Evolutionary conservation across 2,888 invertebrate genomes (phyloP).

Genomic region (Spodoptera picta): DNA sequence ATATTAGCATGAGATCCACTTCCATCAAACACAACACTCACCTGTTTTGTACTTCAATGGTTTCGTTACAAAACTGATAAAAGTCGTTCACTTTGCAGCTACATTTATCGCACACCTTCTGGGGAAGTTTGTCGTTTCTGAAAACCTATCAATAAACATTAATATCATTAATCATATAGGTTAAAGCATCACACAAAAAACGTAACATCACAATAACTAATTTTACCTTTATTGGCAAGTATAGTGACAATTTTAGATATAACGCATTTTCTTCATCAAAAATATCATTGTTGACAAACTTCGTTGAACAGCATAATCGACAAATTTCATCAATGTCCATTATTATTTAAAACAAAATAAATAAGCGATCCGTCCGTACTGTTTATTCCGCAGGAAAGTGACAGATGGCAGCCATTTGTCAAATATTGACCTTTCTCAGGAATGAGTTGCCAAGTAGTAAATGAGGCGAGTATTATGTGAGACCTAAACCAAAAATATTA

Average conservation of each 20-base stretch:
- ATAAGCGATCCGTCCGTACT: conserved; percentile 61
- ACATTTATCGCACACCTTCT: conserved; percentile 92
- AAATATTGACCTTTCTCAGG: conserved; percentile 75
- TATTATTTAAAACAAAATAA: conserved; percentile 59
- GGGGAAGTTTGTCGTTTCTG: conserved; percentile 91
- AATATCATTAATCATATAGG: conserved; percentile 47
- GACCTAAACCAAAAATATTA: conserved; percentile 69
- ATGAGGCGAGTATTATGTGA: conserved; percentile 65
- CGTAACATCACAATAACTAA: conserved; percentile 26
- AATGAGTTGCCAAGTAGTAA: conserved; percentile 70
- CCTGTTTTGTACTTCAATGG: conserved; percentile 90
- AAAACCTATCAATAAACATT: conserved; percentile 85
- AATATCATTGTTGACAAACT: conserved; percentile 90
- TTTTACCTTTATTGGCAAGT: conserved; percentile 92
- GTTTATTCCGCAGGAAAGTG: conserved; percentile 75
- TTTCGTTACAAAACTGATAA: conserved; percentile 92
- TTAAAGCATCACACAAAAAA: conserved; percentile 57
- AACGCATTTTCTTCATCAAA: conserved; percentile 91
- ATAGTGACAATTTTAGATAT: conserved; percentile 91
- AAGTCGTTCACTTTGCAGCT: conserved; percentile 92
- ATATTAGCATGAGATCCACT: conserved; percentile 32
- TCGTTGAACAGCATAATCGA: conserved; percentile 83
- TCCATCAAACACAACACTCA: conserved; percentile 61
- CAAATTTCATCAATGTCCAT: conserved; percentile 79
- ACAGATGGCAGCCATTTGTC: conserved; percentile 82